Conservation (phyloP, 2,797 vertebrate species). For the Enteromius trimaculatus region DNA sequence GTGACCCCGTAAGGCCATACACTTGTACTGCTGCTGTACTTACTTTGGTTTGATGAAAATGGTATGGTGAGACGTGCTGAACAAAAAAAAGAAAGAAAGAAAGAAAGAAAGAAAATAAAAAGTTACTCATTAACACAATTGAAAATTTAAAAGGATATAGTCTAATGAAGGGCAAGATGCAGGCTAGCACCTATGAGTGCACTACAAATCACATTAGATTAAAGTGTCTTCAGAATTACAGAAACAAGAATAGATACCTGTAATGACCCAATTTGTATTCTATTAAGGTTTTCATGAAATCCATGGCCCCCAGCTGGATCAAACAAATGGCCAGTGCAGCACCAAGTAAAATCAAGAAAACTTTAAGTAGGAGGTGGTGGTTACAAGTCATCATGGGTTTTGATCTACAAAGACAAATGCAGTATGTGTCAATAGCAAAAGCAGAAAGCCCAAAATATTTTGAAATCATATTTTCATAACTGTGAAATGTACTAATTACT, state of each 20-base stretch:
- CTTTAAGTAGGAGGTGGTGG: neutral
- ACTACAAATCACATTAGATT: neutral
- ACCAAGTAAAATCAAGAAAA: neutral
- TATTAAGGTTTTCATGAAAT: neutral
- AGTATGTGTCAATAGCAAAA: neutral
- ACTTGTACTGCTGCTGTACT: neutral
- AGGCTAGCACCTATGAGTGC: neutral
- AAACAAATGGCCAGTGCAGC: neutral
- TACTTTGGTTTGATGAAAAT: conserved; percentile 7
- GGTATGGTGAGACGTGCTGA: neutral
- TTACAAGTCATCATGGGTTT: neutral
- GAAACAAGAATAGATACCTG: neutral
- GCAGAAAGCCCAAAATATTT: neutral
- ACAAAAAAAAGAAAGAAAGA: neutral
- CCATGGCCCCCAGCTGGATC: neutral
- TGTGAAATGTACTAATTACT: too few species aligned
- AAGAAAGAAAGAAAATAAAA: neutral
- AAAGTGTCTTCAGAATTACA: neutral
- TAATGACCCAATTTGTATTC: neutral
- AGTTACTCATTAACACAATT: neutral
- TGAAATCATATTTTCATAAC: neutral
- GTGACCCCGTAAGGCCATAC: neutral
- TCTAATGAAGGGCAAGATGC: neutral
- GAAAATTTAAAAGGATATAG: neutral
- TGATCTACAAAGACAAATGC: neutral